Percentiles rank a stretch among this genome's conserved stretches.
Evolutionary conservation across 2,797 vertebrate genomes (phyloP).

Genomic region (Enteromius afrohamiltoni): DNA sequence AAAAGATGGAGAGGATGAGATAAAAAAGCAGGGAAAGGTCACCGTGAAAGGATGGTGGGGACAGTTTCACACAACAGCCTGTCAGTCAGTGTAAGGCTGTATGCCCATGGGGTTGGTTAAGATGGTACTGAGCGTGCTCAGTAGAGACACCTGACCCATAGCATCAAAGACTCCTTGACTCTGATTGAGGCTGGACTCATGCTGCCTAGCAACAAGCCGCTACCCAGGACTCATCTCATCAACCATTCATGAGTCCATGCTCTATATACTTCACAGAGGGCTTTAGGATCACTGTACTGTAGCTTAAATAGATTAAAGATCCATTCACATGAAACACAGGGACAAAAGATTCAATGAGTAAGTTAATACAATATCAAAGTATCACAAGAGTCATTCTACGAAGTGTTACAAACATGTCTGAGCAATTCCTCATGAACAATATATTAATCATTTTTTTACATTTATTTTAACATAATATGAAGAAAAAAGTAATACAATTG

Average conservation of each 20-base stretch:
- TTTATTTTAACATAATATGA: background rate
- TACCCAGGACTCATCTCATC: slow-evolving; percentile 49
- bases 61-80: slow-evolving; percentile 59
- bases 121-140: slow-evolving; percentile 54
- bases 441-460: too few species aligned
- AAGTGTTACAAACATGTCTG: background rate
- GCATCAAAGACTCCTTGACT: slow-evolving; percentile 27
- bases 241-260: slow-evolving; percentile 61
- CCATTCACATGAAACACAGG: background rate
- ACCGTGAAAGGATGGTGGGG: slow-evolving; percentile 51
- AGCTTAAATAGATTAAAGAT: background rate
- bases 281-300: background rate
- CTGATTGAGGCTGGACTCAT: slow-evolving; percentile 51
- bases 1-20: slow-evolving; percentile 54
- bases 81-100: slow-evolving; percentile 59
- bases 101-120: slow-evolving; percentile 58
- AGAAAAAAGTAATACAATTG: too few species aligned
- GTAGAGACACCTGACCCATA: slow-evolving; percentile 48
- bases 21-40: slow-evolving; percentile 59
- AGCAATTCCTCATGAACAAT: background rate
- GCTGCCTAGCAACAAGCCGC: slow-evolving; percentile 77
- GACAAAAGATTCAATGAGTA: background rate
- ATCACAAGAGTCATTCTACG: background rate
- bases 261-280: background rate
- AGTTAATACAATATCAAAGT: background rate